phyloP scores from a whole-genome alignment of 2,797 vertebrate species.

The Schizothorax lantsangensis region DNA sequence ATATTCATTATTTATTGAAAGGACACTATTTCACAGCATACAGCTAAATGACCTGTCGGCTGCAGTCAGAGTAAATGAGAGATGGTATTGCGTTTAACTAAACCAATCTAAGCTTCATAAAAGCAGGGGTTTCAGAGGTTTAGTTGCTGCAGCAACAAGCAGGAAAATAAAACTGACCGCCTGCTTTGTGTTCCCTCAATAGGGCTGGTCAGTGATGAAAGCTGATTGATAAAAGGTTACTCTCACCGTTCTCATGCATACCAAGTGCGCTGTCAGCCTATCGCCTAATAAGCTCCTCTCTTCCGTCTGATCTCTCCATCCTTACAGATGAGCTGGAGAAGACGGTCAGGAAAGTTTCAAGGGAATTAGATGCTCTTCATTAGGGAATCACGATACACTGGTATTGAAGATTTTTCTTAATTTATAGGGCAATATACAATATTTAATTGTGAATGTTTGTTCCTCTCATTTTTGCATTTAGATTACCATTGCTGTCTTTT shows the following conservation, averaged over 20 bases:
- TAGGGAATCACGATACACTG: neutral
- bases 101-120: conserved; percentile 42
- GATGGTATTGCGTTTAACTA: conserved; percentile 32
- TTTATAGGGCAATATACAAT: neutral
- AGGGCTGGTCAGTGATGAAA: conserved; percentile 48
- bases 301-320: conserved; percentile 27
- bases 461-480: neutral
- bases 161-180: conserved; percentile 35
- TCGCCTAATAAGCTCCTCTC: conserved; percentile 38
- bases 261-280: conserved; percentile 37
- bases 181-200: conserved; percentile 39
- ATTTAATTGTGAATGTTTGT: neutral
- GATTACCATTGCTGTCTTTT: neutral
- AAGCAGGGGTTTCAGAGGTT: conserved; percentile 41
- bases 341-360: conserved; percentile 28
- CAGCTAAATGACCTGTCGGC: conserved; percentile 45
- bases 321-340: conserved; percentile 44
- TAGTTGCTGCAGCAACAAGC: conserved; percentile 31
- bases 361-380: neutral
- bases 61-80: conserved; percentile 49
- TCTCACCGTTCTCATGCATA: conserved; percentile 50
- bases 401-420: neutral
- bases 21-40: conserved; percentile 36
- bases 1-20: conserved; percentile 54
- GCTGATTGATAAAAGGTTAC: conserved; percentile 48